phyloP scores from a whole-genome alignment of 2,113 vertebrate genomes.

The Dendropsophus ebraccatus region DNA sequence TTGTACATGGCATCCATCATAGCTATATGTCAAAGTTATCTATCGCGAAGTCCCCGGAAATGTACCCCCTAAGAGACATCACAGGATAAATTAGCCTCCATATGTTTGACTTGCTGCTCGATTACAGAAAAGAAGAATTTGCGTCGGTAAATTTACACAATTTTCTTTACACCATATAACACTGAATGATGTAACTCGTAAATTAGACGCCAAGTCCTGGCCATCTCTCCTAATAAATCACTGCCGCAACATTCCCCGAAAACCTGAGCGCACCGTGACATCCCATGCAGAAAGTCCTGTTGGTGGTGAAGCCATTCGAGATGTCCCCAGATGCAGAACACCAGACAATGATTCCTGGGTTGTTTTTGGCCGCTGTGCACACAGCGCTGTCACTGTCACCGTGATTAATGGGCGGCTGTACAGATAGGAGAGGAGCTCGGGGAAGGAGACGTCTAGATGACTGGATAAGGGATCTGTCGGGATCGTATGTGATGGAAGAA shows the following conservation, averaged over 20 bases:
- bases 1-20: too few species aligned
- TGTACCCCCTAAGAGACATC: too few species aligned
- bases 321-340: constrained; percentile 2
- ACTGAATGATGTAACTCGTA: background rate
- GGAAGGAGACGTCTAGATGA: constrained; percentile 2
- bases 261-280: background rate
- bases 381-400: constrained; percentile 21
- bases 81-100: too few species aligned
- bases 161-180: background rate
- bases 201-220: constrained; percentile 4
- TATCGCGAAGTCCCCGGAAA: too few species aligned
- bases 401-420: constrained; percentile 40
- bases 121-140: too few species aligned
- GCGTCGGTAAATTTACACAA: too few species aligned
- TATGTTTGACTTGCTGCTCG: too few species aligned
- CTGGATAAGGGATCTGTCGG: background rate
- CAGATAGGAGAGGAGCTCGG: constrained; percentile 20
- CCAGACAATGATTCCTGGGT: background rate
- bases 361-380: constrained; percentile 17
- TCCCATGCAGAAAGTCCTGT: background rate
- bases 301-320: background rate
- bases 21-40: too few species aligned
- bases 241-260: too few species aligned
- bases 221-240: background rate
- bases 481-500: background rate